phyloP scores from a whole-genome alignment of 2,797 vertebrate genomes.

The Rhabdophis nuchalis region DNA sequence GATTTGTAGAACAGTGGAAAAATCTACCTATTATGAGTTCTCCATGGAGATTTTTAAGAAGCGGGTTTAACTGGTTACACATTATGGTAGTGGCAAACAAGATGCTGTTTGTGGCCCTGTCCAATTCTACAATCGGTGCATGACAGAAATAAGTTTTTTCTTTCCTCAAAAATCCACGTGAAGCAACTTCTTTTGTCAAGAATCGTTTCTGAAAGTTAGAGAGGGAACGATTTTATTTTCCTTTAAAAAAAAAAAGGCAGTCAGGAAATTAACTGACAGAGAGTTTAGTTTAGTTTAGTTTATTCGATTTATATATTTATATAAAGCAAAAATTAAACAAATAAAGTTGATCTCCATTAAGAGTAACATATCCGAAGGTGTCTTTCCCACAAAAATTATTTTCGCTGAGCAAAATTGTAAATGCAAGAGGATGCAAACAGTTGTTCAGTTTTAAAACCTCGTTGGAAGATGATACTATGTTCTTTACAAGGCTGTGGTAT shows the following conservation, averaged over 20 bases:
- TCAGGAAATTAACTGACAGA: background rate
- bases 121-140: background rate
- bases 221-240: background rate
- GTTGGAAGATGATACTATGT: background rate
- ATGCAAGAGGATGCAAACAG: background rate
- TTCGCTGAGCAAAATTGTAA: background rate
- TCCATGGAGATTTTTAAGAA: background rate
- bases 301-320: too few species aligned
- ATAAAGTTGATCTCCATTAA: background rate
- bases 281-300: too few species aligned
- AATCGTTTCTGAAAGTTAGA: background rate
- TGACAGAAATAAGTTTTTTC: background rate
- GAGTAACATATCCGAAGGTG: background rate
- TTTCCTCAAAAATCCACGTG: background rate
- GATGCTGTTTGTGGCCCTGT: background rate
- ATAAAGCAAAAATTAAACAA: background rate
- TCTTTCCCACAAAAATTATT: background rate
- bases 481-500: background rate
- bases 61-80: background rate
- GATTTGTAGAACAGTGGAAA: background rate
- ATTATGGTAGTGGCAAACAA: background rate
- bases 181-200: background rate
- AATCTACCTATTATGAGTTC: background rate
- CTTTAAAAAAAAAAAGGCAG: background rate
- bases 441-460: background rate